Evolutionary conservation across 2,113 vertebrate genomes (phyloP).

Genomic region (Heloderma charlesbogerti): DNA sequence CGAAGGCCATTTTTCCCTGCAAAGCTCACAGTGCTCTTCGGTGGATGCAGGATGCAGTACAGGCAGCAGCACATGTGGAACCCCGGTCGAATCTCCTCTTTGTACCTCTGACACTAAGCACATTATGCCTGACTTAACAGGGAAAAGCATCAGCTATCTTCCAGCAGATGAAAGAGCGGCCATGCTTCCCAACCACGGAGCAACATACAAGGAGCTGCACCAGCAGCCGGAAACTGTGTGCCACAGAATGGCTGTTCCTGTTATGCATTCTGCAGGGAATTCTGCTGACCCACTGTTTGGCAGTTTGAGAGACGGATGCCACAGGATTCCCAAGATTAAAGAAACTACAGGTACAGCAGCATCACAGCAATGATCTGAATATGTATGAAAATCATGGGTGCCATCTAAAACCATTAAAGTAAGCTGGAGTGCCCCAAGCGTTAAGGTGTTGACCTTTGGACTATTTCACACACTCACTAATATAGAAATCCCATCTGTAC

Average conservation of each 20-base stretch:
- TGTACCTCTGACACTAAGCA: conserved; percentile 88
- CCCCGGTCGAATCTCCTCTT: conserved; percentile 92
- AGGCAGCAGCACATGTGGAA: conserved; percentile 91
- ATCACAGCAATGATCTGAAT: conserved; percentile 51
- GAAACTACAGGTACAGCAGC: conserved; percentile 98
- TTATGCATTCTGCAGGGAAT: conserved; percentile 87
- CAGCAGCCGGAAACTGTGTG: conserved; percentile 86
- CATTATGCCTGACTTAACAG: conserved; percentile 84
- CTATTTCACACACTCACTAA: not conserved
- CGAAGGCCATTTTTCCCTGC: conserved; percentile 91
- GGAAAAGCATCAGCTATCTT: conserved; percentile 84
- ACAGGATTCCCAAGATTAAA: conserved; percentile 96
- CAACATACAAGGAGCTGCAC: conserved; percentile 84
- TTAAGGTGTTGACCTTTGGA: not conserved
- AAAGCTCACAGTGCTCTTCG: conserved; percentile 95
- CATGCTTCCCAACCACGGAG: conserved; percentile 80
- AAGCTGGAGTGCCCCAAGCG: not conserved
- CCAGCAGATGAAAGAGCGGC: conserved; percentile 86
- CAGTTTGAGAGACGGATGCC: conserved; percentile 88
- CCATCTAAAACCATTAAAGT: conserved; percentile 7
- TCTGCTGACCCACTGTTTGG: conserved; percentile 85
- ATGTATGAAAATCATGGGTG: conserved; percentile 8
- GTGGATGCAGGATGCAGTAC: conserved; percentile 95
- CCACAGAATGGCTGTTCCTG: conserved; percentile 88
- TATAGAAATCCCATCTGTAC: not conserved